Evolutionary conservation across 2,888 invertebrate species (phyloP).

Genomic region (Campaea margaritaria): DNA sequence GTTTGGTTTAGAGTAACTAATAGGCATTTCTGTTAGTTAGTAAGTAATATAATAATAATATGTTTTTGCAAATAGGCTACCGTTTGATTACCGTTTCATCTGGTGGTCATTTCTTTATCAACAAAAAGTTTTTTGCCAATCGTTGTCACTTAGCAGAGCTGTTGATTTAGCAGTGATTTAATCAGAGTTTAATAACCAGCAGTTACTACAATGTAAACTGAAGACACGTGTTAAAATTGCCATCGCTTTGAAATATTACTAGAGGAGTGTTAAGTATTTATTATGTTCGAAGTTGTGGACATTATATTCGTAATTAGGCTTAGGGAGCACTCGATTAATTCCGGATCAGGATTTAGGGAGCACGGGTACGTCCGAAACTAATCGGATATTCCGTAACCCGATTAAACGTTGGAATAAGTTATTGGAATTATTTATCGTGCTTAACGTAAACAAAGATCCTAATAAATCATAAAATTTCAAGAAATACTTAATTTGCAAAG

Average conservation of each 20-base stretch:
- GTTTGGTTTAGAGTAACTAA: too few relatives aligned
- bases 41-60: too few relatives aligned
- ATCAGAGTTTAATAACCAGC: too few relatives aligned
- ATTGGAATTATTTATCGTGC: conserved; percentile 38
- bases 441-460: neutral
- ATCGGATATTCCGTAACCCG: conserved; percentile 51
- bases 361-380: conserved; percentile 45
- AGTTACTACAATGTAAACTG: too few relatives aligned
- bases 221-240: too few relatives aligned
- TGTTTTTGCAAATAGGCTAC: too few relatives aligned
- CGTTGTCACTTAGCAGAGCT: too few relatives aligned
- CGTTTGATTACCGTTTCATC: too few relatives aligned
- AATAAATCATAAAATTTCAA: neutral
- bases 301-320: conserved; percentile 49
- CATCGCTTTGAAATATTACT: neutral
- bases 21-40: too few relatives aligned
- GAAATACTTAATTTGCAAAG: neutral
- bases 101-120: too few relatives aligned
- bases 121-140: too few relatives aligned
- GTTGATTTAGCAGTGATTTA: too few relatives aligned
- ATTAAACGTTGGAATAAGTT: conserved; percentile 39
- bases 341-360: conserved; percentile 48
- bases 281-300: conserved; percentile 20
- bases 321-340: conserved; percentile 50
- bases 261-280: conserved; percentile 4